Evolutionary conservation across 2,888 invertebrate genomes (phyloP), one percentile per base, ranked within the genome.

Genomic region (Aleiodes testaceus): DNA sequence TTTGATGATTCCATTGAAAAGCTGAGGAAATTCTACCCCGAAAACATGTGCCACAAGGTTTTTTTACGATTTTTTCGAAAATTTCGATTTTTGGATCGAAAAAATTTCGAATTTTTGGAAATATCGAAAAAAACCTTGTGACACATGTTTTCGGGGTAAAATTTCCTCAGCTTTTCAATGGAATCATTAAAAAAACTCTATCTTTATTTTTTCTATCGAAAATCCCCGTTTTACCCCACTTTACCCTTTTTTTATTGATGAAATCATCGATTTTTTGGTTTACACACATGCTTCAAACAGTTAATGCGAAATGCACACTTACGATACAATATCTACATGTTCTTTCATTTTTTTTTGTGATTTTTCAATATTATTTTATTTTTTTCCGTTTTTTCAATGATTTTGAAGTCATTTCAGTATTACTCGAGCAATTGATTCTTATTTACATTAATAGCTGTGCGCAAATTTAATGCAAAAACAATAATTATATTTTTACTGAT

Each of bases 321-420:
- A 47, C 45, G 11, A 55, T 63, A 47, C n/a, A 16, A 49, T 69
- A 47, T 69, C 49, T 68, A 59, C 61, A 69, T 47, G 26, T 18
- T 69, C n/a, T 30, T n/a, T 59, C 45, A 47, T 26, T 66, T 52
- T 6, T n/a, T 18, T 14, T 30, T 53, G 3, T 70, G 44, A 65
- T 70, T 69, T 47, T 26, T 68, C 30, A 47, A 9, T 36, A 36
- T 36, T 6, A 11, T 36, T 36, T 7, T 36, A 9, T 36, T 11
- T 9, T 9, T 36, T 36, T 9, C 3, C 1, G 6, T 36, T 36
- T 36, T 11, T 9, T 9, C 7, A 36, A 36, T 11, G 9, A 36
- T 36, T 36, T 36, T 26, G 26, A 6, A 36, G 30, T 26, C 14
- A 30, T 66, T 55, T 30, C 53, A 36, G 59, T 22, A 59, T 16